Percentiles rank a stretch among this genome's conserved stretches.
phyloP scores from a whole-genome alignment of 2,113 vertebrate species.

The Caranx melampygus region DNA sequence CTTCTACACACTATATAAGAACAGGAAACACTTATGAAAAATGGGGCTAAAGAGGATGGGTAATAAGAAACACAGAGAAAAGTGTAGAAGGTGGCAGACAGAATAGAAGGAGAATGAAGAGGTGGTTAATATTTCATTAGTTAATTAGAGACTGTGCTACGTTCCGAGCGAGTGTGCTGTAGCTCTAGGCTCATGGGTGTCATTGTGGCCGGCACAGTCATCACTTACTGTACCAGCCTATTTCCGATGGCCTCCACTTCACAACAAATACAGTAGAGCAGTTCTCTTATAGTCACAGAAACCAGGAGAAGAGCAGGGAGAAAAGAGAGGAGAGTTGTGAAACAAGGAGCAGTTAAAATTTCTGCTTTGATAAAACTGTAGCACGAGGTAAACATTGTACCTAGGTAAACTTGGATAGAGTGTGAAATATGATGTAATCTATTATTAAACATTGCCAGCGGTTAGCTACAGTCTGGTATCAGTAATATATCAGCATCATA shows the following conservation, averaged over 20 bases:
- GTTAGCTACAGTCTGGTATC: neutral
- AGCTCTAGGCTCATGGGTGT: conserved; percentile 79
- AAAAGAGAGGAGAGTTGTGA: neutral
- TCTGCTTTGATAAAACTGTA: neutral
- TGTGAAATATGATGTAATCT: neutral
- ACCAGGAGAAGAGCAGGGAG: neutral
- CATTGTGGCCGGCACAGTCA: conserved; percentile 77
- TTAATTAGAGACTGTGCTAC: conserved; percentile 81
- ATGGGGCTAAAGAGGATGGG: conserved; percentile 64
- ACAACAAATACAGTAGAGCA: conserved; percentile 59
- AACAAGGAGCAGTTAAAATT: neutral
- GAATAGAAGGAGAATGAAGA: conserved; percentile 75
- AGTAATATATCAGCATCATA: neutral
- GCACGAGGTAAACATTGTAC: neutral
- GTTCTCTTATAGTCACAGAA: neutral
- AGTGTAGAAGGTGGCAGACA: conserved; percentile 64
- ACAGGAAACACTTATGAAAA: conserved; percentile 57
- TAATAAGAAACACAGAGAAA: conserved; percentile 65
- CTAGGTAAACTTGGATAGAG: neutral
- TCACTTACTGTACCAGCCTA: conserved; percentile 77
- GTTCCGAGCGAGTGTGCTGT: conserved; percentile 74
- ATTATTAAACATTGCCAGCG: neutral
- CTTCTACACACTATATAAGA: conserved; percentile 30
- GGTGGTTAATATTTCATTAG: conserved; percentile 84
- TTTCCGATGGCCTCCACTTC: conserved; percentile 65